Evolutionary conservation across 1,140 invertebrate genomes (phyloP), one percentile per base, ranked within the genome.

Genomic region (Leptonema lineaticorne): DNA sequence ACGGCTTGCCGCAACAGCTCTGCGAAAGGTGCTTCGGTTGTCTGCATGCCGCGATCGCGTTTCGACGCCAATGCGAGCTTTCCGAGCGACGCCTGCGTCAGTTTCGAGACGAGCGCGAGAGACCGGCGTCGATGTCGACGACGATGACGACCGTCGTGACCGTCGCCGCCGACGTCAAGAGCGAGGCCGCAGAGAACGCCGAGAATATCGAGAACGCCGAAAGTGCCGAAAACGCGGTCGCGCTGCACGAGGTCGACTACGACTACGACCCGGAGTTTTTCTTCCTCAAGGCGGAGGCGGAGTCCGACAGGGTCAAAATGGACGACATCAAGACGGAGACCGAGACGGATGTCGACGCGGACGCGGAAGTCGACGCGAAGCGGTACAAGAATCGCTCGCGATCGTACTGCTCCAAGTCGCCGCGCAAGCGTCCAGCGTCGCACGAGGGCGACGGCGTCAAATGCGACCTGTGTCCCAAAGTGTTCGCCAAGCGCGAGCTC

Each of bases 401-500:
- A 65, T 73, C 71, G 24, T 74, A 80, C 33, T 83, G 81, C 63
- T 76, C 75, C 56, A 78, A 81, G 20, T 75, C 79, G 68, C 72
- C 82, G 20, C 75, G 77, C 48, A 72, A 76, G 30, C 81, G 82
- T 62, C 76, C 77, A 28, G 63, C 63, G 67, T 28, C 18, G 28
- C 74, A 77, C 60, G 75, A 75, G 2, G 79, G 81, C 59, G 77
- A 77, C 27, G 74, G 79, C 0, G 79, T 77, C 58, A 69, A 78
- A 11, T 79, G 80, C 3, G 81, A 82, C 69, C 77, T 78, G 22
- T 85, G 83, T 70, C 8, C 24, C 4, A 2, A 27, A 14, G 68
- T 74, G 9, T 74, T 79, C n/a, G 84, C 83, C 63, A 77, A 79
- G 46, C 83, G 84, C 72, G 78, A 57, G 9, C 48, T 37, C 28